These are phyloP conservation scores for Pseudopodoces humilis DNA, from an alignment of 2,113 vertebrate species.

Conservation along the genomic window DNA sequence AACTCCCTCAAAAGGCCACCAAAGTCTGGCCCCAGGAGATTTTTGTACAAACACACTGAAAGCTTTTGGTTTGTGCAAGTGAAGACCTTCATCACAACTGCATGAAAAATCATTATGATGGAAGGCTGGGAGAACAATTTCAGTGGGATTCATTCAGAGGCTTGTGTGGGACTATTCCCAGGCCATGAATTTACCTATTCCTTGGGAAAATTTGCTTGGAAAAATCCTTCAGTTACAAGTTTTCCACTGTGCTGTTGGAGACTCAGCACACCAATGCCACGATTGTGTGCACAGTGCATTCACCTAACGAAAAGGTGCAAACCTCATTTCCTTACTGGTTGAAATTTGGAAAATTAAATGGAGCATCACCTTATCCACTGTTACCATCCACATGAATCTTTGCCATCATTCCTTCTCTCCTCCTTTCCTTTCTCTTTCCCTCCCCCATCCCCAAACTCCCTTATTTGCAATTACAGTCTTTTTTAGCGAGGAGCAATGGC, in stretches of 20 bases:
- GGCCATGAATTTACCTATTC: not conserved
- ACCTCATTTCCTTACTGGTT: not conserved
- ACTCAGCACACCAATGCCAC: not conserved
- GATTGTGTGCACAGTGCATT: not conserved
- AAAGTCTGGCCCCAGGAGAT: fast-evolving
- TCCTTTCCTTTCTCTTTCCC: not conserved
- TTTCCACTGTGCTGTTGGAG: not conserved
- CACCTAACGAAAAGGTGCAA: not conserved
- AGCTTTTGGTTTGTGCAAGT: not conserved
- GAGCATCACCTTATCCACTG: not conserved
- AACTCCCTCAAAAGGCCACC: not conserved
- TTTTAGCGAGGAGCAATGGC: slow-evolving; percentile 16
- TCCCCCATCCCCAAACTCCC: not conserved
- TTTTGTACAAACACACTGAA: not conserved
- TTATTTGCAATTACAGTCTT: slow-evolving; percentile 12
- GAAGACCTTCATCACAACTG: not conserved
- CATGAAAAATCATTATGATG: not conserved
- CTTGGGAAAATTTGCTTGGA: not conserved
- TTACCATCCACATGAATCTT: not conserved
- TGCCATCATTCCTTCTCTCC: not conserved
- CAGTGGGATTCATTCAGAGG: not conserved
- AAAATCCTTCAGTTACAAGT: not conserved
- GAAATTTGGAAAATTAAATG: not conserved
- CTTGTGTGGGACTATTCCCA: not conserved
- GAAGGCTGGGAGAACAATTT: not conserved